phyloP scores from a whole-genome alignment of 2,888 invertebrate genomes.

The Troides oblongomaculatus region DNA sequence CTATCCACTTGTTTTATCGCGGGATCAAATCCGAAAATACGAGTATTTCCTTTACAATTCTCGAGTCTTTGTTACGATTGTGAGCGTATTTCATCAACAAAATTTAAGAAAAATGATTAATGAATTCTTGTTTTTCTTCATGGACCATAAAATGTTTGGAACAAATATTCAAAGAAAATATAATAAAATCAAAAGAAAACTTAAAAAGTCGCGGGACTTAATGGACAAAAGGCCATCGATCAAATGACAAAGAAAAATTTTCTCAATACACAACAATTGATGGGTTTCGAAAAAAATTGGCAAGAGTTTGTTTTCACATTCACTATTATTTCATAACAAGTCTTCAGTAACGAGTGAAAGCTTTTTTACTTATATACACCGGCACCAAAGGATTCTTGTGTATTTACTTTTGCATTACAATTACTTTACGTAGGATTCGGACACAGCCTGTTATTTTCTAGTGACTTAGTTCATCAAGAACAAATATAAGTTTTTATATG shows the following conservation, averaged over 20 bases:
- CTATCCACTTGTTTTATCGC: conserved; percentile 30
- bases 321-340: neutral
- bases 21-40: conserved; percentile 39
- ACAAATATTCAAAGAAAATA: conserved; percentile 23
- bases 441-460: too few relatives aligned
- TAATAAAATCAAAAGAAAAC: conserved; percentile 73
- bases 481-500: too few relatives aligned
- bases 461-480: too few relatives aligned
- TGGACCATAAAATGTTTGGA: conserved; percentile 48
- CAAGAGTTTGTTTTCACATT: conserved; percentile 31
- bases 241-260: conserved; percentile 74
- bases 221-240: conserved; percentile 76
- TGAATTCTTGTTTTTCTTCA: conserved; percentile 56
- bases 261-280: conserved; percentile 70
- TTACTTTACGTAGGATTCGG: too few relatives aligned
- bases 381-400: too few relatives aligned
- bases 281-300: conserved; percentile 54
- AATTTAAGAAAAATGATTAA: conserved; percentile 59
- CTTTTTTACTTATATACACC: too few relatives aligned
- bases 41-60: conserved; percentile 40
- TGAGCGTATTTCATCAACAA: conserved; percentile 47
- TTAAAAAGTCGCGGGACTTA: conserved; percentile 67
- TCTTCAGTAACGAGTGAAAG: too few relatives aligned
- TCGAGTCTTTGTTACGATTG: conserved; percentile 13
- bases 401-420: too few relatives aligned